Evolutionary conservation across 1,140 invertebrate genomes (phyloP), one percentile per base, ranked within the genome.

Genomic region (Heliconius eleuchia): DNA sequence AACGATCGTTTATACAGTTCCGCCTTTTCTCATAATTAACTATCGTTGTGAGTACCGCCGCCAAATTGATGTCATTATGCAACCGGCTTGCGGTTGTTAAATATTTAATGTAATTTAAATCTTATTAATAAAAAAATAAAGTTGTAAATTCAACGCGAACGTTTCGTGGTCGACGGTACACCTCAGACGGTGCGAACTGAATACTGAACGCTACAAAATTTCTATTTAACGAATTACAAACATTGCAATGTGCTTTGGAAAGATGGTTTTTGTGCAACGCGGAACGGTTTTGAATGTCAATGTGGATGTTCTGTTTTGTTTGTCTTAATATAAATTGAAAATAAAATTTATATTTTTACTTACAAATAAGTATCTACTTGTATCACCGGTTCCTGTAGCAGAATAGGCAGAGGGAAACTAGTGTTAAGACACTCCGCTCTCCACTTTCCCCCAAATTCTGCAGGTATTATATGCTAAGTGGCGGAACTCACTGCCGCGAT

Each of bases 21-120:
- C 81, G 77, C 73, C 80, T 82, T 79, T 76, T 74, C 37, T 71
- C 71, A 79, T 74, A 78, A 70, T 82, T 76, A 82, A 82, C 77
- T 79, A 79, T 74, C 78, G 66, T 77, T 71, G 77, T 82, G 75
- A 82, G 34, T 71, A 80, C 74, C 74, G 55, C 74, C 74, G 55
- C 60, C 39, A 74, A 82, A 82, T 79, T 82, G 81, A 72, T 74
- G 72, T 82, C 81, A 76, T 82, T 82, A 79, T 74, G 78, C 55
- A 82, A 82, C 74, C 60, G 73, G 16, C 66, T 75, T 66, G 37
- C n/a, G 37, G 46, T 19, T 18, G 18, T 57, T 3, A 23, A 66
- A 66, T 13, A 27, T 66, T 46, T 66, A 66, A 66, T 27, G n/a
- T 9, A 66, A 66, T 66, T 66, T 66, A 66, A 27, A 66, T 66